Conservation (phyloP, 2,888 invertebrate species). For the Melinaea menophilus region DNA sequence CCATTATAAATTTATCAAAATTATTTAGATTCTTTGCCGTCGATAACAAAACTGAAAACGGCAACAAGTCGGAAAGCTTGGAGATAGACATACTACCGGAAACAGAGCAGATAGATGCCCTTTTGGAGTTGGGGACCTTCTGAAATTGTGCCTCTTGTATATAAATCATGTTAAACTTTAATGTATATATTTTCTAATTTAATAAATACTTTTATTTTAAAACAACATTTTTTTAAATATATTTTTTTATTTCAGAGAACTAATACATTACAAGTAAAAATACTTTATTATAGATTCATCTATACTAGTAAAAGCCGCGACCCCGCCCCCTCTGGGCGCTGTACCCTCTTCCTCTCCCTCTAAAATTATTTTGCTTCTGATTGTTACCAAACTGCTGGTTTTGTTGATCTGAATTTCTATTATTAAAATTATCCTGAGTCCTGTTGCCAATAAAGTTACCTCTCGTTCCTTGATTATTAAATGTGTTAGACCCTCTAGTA, state of each 20-base stretch:
- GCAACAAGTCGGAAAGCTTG: constrained; percentile 52
- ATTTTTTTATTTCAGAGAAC: constrained; percentile 7
- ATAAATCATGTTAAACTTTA: constrained; percentile 23
- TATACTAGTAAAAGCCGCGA: constrained; percentile 38
- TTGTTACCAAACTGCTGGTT: constrained; percentile 39
- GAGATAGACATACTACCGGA: constrained; percentile 70
- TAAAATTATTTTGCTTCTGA: constrained; percentile 26
- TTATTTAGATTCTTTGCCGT: constrained; percentile 73
- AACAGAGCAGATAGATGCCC: constrained; percentile 69
- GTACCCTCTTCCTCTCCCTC: constrained; percentile 31
- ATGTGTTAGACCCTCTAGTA: constrained; percentile 24
- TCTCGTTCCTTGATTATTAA: constrained; percentile 41
- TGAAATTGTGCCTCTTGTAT: constrained; percentile 32
- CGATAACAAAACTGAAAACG: constrained; percentile 50
- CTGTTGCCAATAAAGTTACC: constrained; percentile 46
- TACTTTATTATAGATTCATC: constrained; percentile 16
- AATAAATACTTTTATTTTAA: constrained; percentile 4
- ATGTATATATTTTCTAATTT: constrained; percentile 8
- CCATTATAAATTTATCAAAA: constrained; percentile 80
- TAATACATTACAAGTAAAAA: constrained; percentile 1
- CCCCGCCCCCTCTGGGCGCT: constrained; percentile 52
- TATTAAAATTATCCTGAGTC: constrained; percentile 36
- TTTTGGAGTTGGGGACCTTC: constrained; percentile 66
- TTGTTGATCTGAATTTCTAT: constrained; percentile 16
- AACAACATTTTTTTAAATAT: background rate